Percentiles rank a stretch among this genome's conserved stretches.
Conservation (phyloP, 2,113 vertebrate genomes). For the Zingel zingel region DNA sequence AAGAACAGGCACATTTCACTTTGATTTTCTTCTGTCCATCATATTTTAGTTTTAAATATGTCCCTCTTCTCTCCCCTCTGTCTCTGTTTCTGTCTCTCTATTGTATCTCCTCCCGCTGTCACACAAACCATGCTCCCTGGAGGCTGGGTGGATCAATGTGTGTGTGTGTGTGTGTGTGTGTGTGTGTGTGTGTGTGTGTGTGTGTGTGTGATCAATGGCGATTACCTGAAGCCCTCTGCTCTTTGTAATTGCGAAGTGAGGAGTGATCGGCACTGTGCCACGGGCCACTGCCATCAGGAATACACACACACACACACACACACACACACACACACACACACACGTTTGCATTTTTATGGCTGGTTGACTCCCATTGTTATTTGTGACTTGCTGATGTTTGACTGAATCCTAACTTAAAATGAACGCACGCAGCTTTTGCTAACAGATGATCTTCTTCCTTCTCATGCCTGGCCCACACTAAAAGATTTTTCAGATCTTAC, state of each 20-base stretch:
- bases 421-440: not conserved
- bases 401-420: not conserved
- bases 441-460: not conserved
- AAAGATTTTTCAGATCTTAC: no score
- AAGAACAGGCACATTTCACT: not conserved
- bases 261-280: conserved; percentile 13
- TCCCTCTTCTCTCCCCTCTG: not conserved
- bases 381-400: not conserved
- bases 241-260: conserved; percentile 11
- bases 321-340: conserved; percentile 2
- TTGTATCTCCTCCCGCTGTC: conserved; percentile 29
- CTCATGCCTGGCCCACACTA: no score
- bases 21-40: not conserved
- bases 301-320: not conserved
- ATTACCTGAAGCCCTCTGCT: conserved; percentile 21
- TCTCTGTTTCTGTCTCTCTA: conserved; percentile 40
- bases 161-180: conserved; percentile 15
- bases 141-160: conserved; percentile 47
- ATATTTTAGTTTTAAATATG: not conserved
- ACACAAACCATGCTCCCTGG: conserved; percentile 30
- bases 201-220: conserved; percentile 23
- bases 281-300: conserved; percentile 1
- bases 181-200: conserved; percentile 20
- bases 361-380: not conserved
- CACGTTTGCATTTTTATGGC: not conserved